A percentile compares a stretch with the other conserved stretches of the same genome.
phyloP scores from a whole-genome alignment of 2,797 vertebrate genomes.

The Siniperca obscura region DNA sequence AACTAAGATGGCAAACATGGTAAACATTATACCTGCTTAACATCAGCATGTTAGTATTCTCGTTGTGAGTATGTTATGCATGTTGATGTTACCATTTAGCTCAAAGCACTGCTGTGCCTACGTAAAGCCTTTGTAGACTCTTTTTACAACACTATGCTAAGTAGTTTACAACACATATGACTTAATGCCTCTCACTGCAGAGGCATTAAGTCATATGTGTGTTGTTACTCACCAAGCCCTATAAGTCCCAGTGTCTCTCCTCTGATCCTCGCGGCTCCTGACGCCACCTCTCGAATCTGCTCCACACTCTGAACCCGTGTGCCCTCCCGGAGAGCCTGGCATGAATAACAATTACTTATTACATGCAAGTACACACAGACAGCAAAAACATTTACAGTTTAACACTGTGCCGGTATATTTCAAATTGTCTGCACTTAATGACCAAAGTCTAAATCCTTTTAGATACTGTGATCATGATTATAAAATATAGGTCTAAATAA shows the following conservation, averaged over 20 bases:
- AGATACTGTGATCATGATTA: conserved; percentile 16
- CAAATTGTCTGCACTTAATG: conserved; percentile 23
- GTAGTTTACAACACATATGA: too few species aligned
- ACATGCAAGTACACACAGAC: neutral
- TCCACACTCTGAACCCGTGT: conserved; percentile 97
- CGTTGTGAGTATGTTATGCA: neutral
- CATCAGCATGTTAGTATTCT: neutral
- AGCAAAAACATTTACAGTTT: neutral
- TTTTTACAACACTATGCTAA: neutral
- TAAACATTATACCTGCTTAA: neutral
- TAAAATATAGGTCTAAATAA: conserved; percentile 35
- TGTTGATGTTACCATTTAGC: neutral
- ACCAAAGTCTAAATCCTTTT: conserved; percentile 37
- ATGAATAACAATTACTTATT: neutral
- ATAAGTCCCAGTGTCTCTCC: conserved; percentile 98
- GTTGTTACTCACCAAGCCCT: conserved; percentile 89
- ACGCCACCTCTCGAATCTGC: conserved; percentile 98
- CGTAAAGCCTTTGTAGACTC: neutral
- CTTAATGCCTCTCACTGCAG: neutral
- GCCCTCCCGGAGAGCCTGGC: conserved; percentile 95
- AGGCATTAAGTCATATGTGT: neutral
- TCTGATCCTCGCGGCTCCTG: conserved; percentile 95
- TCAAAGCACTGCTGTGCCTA: neutral
- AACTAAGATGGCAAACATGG: neutral
- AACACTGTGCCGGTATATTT: conserved; percentile 23